phyloP scores from a whole-genome alignment of 2,113 vertebrate genomes.

The Eublepharis macularius region DNA sequence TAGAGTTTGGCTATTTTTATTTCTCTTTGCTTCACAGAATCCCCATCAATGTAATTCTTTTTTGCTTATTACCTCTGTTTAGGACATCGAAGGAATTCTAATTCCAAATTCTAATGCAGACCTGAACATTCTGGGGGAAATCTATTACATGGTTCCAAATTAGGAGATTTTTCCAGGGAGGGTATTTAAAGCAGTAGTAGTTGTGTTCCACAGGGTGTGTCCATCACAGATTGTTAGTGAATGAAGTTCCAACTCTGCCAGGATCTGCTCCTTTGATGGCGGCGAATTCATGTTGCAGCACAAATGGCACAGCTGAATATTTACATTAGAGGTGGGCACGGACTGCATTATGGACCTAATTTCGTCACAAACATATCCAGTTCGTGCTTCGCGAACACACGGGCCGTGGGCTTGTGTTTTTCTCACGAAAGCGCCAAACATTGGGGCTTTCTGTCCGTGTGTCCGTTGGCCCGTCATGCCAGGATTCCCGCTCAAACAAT shows the following conservation, averaged over 20 bases:
- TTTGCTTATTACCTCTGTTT: not conserved
- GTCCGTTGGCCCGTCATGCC: no score
- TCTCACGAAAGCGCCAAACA: no score
- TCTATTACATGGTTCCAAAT: not conserved
- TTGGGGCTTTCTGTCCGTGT: no score
- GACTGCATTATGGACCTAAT: no score
- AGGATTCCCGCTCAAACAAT: no score
- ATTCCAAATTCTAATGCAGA: not conserved
- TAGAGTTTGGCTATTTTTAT: not conserved
- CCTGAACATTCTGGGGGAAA: not conserved
- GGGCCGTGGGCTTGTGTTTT: no score
- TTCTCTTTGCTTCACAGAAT: not conserved
- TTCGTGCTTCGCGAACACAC: no score
- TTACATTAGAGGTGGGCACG: no score
- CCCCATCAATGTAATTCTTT: not conserved
- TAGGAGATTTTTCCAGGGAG: not conserved
- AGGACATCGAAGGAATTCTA: not conserved
- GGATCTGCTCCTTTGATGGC: no score
- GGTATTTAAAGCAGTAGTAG: not conserved
- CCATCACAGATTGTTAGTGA: not conserved
- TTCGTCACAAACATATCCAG: no score
- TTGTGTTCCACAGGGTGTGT: not conserved
- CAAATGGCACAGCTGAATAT: no score
- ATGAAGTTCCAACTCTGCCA: not conserved
- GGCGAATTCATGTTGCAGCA: no score